Conservation (phyloP, 1,140 invertebrate species). For the Leptonema lineaticorne region DNA sequence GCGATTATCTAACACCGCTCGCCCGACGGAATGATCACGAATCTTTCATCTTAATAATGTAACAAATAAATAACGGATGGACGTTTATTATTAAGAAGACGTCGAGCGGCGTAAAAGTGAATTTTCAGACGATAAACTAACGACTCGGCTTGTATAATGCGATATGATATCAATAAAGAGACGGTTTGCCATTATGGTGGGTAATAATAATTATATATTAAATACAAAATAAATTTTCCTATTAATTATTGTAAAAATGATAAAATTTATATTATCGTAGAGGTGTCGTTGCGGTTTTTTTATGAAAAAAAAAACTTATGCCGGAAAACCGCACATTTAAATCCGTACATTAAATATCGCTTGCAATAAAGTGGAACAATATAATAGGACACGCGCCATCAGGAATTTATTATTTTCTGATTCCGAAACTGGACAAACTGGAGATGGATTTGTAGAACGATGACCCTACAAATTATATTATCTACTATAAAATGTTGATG, state of each 20-base stretch:
- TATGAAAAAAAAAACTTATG: neutral
- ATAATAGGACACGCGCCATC: constrained; percentile 29
- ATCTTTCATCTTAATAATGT: constrained; percentile 16
- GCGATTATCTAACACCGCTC: constrained; percentile 12
- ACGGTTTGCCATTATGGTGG: no score
- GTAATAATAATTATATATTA: neutral
- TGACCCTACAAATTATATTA: no score
- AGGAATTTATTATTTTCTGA: neutral
- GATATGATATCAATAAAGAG: no score
- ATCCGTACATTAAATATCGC: constrained; percentile 2
- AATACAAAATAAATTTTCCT: neutral
- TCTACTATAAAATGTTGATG: no score
- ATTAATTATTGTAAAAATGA: no score
- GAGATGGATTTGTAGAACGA: no score
- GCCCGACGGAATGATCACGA: constrained; percentile 20
- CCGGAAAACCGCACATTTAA: constrained; percentile 22
- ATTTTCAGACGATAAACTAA: neutral
- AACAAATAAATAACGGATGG: constrained; percentile 3
- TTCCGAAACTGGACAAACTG: neutral
- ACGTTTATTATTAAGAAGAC: constrained; percentile 1
- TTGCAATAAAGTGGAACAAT: constrained; percentile 26
- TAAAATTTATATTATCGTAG: no score
- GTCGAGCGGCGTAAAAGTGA: constrained; percentile 10
- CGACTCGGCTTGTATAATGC: no score
- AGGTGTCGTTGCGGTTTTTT: constrained; percentile 26